These are phyloP conservation scores for Hypomesus transpacificus DNA, from an alignment of 2,113 vertebrate genomes.

Conservation along the genomic window DNA sequence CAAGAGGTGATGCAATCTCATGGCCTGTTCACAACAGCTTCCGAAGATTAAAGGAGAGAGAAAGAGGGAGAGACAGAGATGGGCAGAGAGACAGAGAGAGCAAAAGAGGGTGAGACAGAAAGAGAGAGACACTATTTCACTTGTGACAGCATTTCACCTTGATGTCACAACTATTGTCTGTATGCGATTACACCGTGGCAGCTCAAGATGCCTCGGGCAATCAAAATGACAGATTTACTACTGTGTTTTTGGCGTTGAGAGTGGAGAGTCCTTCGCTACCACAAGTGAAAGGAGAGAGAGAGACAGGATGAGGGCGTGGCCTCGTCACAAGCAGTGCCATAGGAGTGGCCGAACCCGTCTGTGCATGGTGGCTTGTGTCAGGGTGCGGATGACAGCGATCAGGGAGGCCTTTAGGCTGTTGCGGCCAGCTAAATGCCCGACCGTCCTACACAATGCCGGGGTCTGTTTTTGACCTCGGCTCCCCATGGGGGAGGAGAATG, in stretches of 20 bases:
- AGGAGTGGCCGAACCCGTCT: constrained; percentile 7
- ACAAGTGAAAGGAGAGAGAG: not conserved
- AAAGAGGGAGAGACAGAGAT: not conserved
- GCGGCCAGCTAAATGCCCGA: not conserved
- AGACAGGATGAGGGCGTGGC: not conserved
- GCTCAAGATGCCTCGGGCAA: constrained; percentile 6
- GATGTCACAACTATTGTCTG: constrained; percentile 14
- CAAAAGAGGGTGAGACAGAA: not conserved
- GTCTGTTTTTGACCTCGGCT: constrained; percentile 7
- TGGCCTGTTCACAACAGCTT: not conserved
- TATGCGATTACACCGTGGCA: constrained; percentile 9
- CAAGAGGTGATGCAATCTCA: not conserved
- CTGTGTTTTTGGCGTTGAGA: constrained; percentile 27
- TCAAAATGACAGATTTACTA: constrained; percentile 40
- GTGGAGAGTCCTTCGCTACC: constrained; percentile 1
- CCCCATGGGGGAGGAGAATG: not conserved
- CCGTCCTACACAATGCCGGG: not conserved
- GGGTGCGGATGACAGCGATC: not conserved
- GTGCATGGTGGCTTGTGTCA: not conserved
- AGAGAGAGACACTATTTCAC: not conserved
- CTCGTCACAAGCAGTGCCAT: not conserved
- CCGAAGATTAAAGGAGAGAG: not conserved
- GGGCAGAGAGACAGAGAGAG: not conserved
- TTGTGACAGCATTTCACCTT: not conserved
- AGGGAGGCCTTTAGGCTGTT: not conserved